These are phyloP conservation scores for Mesembrinibis cayennensis DNA, from an alignment of 2,113 vertebrate genomes.

Conservation along the genomic window DNA sequence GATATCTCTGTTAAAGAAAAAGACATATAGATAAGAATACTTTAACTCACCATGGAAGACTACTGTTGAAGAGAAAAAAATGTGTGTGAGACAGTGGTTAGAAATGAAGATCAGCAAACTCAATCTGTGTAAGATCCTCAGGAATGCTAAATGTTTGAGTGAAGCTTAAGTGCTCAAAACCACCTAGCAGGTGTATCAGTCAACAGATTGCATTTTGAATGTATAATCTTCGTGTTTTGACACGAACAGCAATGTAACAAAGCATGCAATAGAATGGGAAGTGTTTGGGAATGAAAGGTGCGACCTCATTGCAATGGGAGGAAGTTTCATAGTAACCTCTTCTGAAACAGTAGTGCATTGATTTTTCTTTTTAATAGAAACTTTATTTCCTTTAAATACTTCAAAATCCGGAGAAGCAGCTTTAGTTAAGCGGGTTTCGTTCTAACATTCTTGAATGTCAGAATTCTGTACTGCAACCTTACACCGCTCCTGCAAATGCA, in stretches of 20 bases:
- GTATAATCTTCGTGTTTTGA: not conserved
- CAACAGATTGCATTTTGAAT: not conserved
- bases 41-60: not conserved
- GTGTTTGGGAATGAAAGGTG: not conserved
- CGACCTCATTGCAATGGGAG: not conserved
- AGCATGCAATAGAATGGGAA: not conserved
- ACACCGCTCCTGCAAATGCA: not conserved
- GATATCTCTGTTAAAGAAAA: not conserved
- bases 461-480: not conserved
- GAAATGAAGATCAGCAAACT: not conserved
- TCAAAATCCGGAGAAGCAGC: not conserved
- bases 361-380: not conserved
- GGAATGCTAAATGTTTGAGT: not conserved
- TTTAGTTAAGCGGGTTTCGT: not conserved
- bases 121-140: not conserved
- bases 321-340: not conserved
- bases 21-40: not conserved
- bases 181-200: not conserved
- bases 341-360: not conserved
- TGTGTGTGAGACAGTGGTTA: not conserved
- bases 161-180: not conserved
- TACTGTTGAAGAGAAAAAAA: not conserved
- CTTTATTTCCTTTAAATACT: not conserved
- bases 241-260: not conserved
- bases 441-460: not conserved